Conservation (phyloP, 2,888 invertebrate genomes). For the Strigamia maritima region DNA sequence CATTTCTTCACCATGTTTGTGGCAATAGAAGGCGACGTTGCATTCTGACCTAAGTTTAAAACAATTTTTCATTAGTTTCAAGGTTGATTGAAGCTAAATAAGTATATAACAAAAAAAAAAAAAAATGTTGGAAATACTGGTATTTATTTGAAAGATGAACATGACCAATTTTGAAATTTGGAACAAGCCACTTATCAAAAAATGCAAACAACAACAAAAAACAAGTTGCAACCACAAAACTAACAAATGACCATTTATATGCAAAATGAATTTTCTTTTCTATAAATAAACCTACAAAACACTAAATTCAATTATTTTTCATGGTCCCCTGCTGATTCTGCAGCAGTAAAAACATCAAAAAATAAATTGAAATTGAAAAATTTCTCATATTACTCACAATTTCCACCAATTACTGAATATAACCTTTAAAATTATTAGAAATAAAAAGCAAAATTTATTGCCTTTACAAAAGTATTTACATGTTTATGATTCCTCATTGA, state of each 20-base stretch:
- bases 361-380: not conserved
- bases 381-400: not conserved
- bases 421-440: too few species aligned
- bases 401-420: too few species aligned
- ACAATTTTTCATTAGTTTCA: not conserved
- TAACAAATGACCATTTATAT: not conserved
- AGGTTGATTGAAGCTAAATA: not conserved
- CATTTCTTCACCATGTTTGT: too few species aligned
- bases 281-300: not conserved
- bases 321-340: not conserved
- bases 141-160: not conserved
- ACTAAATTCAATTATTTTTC: not conserved
- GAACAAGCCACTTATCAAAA: conserved; percentile 12
- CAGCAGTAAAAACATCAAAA: not conserved
- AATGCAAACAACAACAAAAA: not conserved
- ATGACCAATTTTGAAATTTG: conserved; percentile 3
- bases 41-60: not conserved
- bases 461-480: too few species aligned
- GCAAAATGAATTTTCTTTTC: not conserved
- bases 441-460: too few species aligned
- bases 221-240: not conserved
- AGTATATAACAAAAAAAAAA: too few species aligned
- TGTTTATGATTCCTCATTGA: too few species aligned
- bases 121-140: not conserved
- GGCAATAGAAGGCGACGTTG: too few species aligned